Evolutionary conservation across 2,113 vertebrate genomes (phyloP).

Genomic region (Gavia stellata): DNA sequence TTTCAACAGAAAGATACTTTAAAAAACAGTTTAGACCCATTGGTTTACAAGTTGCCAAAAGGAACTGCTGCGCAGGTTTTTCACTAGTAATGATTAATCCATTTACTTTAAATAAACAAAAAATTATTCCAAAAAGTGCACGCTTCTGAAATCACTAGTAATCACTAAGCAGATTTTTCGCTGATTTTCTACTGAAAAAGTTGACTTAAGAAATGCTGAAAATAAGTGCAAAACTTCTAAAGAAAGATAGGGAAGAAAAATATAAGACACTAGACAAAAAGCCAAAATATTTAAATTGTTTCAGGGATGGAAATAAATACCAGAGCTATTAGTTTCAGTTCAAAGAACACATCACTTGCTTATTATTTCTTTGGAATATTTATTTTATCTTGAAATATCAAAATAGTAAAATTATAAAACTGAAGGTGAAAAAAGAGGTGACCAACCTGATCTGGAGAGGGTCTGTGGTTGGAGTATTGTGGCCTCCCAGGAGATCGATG

Average conservation of each 20-base stretch:
- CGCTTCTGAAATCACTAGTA: neutral
- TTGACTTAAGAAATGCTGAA: neutral
- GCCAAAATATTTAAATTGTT: conserved; percentile 56
- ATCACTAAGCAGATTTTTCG: neutral
- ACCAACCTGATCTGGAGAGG: conserved; percentile 90
- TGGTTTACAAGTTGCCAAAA: neutral
- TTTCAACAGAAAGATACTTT: neutral
- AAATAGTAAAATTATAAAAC: neutral
- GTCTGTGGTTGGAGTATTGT: conserved; percentile 87
- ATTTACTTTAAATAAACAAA: neutral
- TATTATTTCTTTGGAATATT: conserved; percentile 52
- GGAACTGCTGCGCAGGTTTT: neutral
- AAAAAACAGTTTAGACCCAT: neutral
- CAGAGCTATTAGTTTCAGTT: conserved; percentile 58
- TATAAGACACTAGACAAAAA: conserved; percentile 45
- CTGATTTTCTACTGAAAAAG: neutral
- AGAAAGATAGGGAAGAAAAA: conserved; percentile 31
- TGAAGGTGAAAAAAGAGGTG: neutral
- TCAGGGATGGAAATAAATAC: conserved; percentile 62
- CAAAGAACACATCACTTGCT: conserved; percentile 50
- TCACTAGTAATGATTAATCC: neutral
- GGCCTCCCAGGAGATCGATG: conserved; percentile 84
- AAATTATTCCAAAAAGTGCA: neutral
- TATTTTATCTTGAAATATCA: conserved; percentile 59
- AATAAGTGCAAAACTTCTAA: neutral